These are phyloP conservation scores for Threskiornis aethiopicus DNA, from an alignment of 2,797 vertebrate genomes.

Conservation along the genomic window DNA sequence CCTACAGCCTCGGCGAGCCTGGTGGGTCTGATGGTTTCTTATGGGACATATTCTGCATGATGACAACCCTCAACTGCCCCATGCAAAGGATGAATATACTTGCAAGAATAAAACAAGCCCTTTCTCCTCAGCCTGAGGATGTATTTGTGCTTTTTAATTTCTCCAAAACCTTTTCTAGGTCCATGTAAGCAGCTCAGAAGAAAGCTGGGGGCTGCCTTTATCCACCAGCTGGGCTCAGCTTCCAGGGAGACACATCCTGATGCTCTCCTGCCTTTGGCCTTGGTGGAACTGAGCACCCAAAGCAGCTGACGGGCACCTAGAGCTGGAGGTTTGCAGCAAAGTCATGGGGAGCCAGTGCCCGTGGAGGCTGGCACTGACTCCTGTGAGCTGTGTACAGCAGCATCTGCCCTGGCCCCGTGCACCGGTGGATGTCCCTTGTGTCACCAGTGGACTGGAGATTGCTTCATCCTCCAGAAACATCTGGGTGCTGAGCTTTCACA, in stretches of 20 bases:
- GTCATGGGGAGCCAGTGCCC: neutral
- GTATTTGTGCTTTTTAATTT: neutral
- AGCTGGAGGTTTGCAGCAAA: neutral
- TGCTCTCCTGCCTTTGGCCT: neutral
- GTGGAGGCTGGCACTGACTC: neutral
- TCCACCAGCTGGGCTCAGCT: neutral
- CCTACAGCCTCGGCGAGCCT: neutral
- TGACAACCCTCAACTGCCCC: neutral
- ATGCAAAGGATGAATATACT: neutral
- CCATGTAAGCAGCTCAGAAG: fast-evolving
- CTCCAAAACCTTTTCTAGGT: neutral
- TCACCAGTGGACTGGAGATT: neutral
- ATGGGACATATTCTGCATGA: neutral
- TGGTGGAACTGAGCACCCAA: neutral
- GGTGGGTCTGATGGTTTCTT: neutral
- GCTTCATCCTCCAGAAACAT: neutral
- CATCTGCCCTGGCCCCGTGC: neutral
- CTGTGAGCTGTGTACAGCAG: neutral
- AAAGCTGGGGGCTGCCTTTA: neutral
- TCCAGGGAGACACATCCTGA: neutral
- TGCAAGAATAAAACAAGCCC: neutral
- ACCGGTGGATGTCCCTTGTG: neutral
- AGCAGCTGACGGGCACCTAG: neutral
- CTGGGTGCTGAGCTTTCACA: neutral
- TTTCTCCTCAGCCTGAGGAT: neutral